Evolutionary conservation across 1,140 invertebrate genomes (phyloP), one percentile per base, ranked within the genome.

Genomic region (Hirudo medicinalis): DNA sequence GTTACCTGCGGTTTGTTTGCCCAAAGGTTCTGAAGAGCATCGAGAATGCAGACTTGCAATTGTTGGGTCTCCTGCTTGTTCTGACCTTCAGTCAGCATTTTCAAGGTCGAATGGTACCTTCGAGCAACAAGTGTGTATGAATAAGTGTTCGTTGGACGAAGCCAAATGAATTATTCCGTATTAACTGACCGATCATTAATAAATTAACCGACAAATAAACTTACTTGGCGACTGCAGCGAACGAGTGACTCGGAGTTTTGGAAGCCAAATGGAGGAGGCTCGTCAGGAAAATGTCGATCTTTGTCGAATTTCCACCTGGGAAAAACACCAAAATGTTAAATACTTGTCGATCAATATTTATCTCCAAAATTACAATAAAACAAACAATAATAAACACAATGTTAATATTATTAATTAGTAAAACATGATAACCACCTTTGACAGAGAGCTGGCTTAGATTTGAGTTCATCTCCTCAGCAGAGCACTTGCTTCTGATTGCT

Each of bases 181-280:
- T 40, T 15, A 49, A 17, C 15, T 49, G 11, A 49, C 11, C 11
- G 11, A 5, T 49, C 3, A 49, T 49, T 49, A 49, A 49, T 49
- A 49, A 40, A 13, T 49, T 15, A 49, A 49, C 32, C 32, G 11
- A 49, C 43, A 49, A 49, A 49, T 15, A 4, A 74, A 78, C 78
- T 79, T 79, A 86, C 85, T 97, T 97, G 25, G 91, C 91, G 76
- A 99, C 91, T 54, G 93, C 94, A 20, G 95, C 91, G 83, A 97
- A 98, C 76, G 92, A 92, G 79, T 99, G 96, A 75, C 93, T 96
- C 78, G 98, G 95, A 78, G 93, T 97, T 83, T 98, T 98, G 2
- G 89, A 91, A 27, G 93, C 94, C 55, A 97, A 83, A 79, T 94
- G 90, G 0, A 99, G 84, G 71, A 99, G 82, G 0, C 92, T 95